Conservation (phyloP, 1,140 invertebrate genomes). For the Maniola jurtina region DNA sequence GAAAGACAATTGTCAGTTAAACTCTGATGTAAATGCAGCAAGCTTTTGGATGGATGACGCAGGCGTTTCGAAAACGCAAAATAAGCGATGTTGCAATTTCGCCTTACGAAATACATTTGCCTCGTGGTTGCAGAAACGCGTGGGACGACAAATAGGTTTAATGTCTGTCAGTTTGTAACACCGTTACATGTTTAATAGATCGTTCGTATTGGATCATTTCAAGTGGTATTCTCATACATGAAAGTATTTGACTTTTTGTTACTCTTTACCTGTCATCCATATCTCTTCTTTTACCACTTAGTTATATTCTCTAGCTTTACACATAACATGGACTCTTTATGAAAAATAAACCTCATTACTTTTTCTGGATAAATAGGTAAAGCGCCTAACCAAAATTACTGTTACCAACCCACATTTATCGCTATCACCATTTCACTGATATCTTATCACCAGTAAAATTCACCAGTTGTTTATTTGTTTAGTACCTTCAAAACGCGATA, state of each 20-base stretch:
- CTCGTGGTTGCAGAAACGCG: conserved; percentile 69
- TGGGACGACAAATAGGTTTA: conserved; percentile 74
- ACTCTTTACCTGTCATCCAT: too few relatives aligned
- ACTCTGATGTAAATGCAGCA: conserved; percentile 52
- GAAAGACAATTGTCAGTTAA: conserved; percentile 39
- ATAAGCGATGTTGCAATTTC: conserved; percentile 76
- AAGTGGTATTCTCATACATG: background rate
- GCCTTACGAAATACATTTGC: conserved; percentile 69
- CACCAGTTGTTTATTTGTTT: conserved; percentile 65
- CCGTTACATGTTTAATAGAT: conserved; percentile 30
- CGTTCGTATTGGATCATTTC: conserved; percentile 20
- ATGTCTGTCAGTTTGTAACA: conserved; percentile 48
- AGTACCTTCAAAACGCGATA: conserved; percentile 40
- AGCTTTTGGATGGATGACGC: conserved; percentile 64
- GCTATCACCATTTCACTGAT: conserved; percentile 50
- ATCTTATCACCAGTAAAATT: conserved; percentile 62
- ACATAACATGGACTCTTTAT: too few relatives aligned
- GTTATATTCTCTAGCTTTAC: too few relatives aligned
- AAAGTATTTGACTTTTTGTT: too few relatives aligned
- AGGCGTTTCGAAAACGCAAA: conserved; percentile 74
- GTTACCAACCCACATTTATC: conserved; percentile 15
- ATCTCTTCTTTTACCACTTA: too few relatives aligned
- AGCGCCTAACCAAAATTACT: background rate
- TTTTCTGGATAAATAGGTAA: background rate
- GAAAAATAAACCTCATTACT: background rate